Percentiles rank a stretch among this genome's conserved stretches.
These are phyloP conservation scores for Leptopilina clavipes DNA, from an alignment of 1,140 invertebrate genomes.

Conservation along the genomic window DNA sequence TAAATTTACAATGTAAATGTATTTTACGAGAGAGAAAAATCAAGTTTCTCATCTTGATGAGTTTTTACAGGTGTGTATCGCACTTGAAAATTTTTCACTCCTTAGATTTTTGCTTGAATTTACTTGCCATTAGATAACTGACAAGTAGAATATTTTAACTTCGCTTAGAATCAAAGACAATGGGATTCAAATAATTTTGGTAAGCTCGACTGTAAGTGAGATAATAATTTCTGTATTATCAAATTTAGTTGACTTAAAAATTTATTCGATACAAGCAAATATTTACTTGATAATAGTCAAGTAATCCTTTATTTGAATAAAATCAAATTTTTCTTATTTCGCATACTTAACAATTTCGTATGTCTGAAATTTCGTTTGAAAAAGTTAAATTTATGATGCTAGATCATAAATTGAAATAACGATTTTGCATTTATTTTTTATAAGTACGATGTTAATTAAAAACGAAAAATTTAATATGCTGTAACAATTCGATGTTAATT, in stretches of 20 bases:
- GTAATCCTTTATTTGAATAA: too few species aligned
- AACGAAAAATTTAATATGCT: background rate
- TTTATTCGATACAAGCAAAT: too few species aligned
- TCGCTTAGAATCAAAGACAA: background rate
- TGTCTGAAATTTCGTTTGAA: too few species aligned
- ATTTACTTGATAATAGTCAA: too few species aligned
- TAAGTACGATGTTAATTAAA: background rate
- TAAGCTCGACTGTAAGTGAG: background rate
- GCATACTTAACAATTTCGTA: too few species aligned
- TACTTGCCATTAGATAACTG: background rate
- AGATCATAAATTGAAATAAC: background rate
- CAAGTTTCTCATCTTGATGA: background rate
- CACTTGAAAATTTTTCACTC: background rate
- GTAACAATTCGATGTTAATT: conserved; percentile 1
- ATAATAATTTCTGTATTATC: too few species aligned
- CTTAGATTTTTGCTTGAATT: too few species aligned
- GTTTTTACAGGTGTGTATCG: background rate
- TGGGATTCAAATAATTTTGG: conserved; percentile 3
- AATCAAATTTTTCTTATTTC: too few species aligned
- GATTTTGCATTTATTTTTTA: background rate
- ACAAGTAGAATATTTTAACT: background rate
- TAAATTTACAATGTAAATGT: background rate
- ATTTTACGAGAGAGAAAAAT: background rate
- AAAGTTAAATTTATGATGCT: too few species aligned
- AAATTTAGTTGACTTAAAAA: too few species aligned